Percentiles rank a stretch among this genome's conserved stretches.
phyloP scores from a whole-genome alignment of 2,797 vertebrate genomes.

The Lithobates sylvaticus region DNA sequence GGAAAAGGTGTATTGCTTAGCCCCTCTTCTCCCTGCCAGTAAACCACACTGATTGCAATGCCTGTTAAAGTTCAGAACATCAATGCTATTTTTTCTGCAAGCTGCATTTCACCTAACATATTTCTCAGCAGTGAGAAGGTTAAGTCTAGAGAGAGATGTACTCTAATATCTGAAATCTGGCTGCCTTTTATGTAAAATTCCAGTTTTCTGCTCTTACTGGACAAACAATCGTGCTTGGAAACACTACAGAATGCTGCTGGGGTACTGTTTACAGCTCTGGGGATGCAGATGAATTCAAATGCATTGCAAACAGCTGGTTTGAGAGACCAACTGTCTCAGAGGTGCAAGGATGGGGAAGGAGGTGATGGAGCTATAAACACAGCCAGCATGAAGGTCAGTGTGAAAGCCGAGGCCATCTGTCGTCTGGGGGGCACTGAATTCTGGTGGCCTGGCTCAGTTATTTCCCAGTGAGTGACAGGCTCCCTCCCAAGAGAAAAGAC shows the following conservation, averaged over 20 bases:
- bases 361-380: slow-evolving; percentile 60
- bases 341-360: slow-evolving; percentile 55
- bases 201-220: slow-evolving; percentile 19
- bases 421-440: slow-evolving; percentile 66
- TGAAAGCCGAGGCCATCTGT: slow-evolving; percentile 64
- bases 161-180: slow-evolving; percentile 20
- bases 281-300: slow-evolving; percentile 59
- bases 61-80: too few species aligned
- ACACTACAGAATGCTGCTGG: slow-evolving; percentile 54
- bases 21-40: background rate
- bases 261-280: slow-evolving; percentile 53
- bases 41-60: background rate
- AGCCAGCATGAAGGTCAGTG: slow-evolving; percentile 67
- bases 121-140: background rate
- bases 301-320: slow-evolving; percentile 58
- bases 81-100: background rate
- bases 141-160: background rate
- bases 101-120: background rate
- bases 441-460: slow-evolving; percentile 56
- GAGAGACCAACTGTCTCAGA: slow-evolving; percentile 61
- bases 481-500: slow-evolving; percentile 32
- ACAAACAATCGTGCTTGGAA: slow-evolving; percentile 36
- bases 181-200: slow-evolving; percentile 6
- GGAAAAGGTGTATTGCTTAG: background rate
- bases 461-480: slow-evolving; percentile 55